phyloP scores from a whole-genome alignment of 2,888 invertebrate species.

The Pheosia tremula region DNA sequence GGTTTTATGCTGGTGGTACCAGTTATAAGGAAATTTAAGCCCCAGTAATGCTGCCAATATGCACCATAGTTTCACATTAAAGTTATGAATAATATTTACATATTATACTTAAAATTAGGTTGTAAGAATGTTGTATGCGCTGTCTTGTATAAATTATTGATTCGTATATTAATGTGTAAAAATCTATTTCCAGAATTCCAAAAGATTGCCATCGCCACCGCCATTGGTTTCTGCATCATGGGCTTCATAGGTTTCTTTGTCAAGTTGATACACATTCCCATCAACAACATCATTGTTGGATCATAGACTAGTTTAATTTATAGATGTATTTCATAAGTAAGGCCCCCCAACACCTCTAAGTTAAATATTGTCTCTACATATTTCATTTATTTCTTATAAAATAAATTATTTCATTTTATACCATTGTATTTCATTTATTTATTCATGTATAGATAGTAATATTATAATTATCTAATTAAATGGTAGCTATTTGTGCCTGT shows the following conservation, averaged over 20 bases:
- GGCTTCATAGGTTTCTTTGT: conserved; percentile 99
- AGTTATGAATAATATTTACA: too few species aligned
- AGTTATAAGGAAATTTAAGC: too few species aligned
- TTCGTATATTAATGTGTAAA: too few species aligned
- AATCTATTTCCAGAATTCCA: conserved; percentile 94
- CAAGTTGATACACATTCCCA: conserved; percentile 99
- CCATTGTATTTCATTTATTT: conserved; percentile 29
- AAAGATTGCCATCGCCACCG: conserved; percentile 99
- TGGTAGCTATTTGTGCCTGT: too few species aligned
- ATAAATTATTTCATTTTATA: conserved; percentile 73
- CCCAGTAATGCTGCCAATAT: too few species aligned
- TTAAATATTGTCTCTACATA: conserved; percentile 60
- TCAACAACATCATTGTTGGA: conserved; percentile 97
- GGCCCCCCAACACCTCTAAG: conserved; percentile 61
- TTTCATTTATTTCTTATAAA: conserved; percentile 60
- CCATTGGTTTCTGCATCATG: conserved; percentile 99
- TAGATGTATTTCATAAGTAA: conserved; percentile 68
- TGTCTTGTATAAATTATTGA: background rate
- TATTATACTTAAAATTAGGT: too few species aligned
- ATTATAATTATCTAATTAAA: too few species aligned
- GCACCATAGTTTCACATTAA: too few species aligned
- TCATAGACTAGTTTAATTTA: conserved; percentile 80
- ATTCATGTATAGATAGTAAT: too few species aligned
- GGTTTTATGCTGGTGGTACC: too few species aligned
- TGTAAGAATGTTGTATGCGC: too few species aligned